Conservation (phyloP, 1,140 invertebrate species). For the Phymastichus coffea region DNA sequence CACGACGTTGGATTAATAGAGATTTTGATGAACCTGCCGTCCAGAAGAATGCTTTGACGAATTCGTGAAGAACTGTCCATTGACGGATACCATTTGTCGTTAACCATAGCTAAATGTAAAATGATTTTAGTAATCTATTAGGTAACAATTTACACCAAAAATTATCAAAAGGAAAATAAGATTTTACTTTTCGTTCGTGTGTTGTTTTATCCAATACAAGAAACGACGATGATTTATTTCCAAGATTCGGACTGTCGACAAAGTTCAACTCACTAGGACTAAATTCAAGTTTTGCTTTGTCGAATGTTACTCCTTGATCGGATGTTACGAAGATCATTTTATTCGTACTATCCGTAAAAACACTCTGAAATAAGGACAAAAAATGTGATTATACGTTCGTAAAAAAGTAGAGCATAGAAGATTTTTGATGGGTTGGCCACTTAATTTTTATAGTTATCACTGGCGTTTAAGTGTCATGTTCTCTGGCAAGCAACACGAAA, state of each 20-base stretch:
- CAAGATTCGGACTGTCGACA: constrained; percentile 62
- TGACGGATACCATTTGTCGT: constrained; percentile 72
- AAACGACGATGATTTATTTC: constrained; percentile 59
- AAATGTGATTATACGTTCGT: constrained; percentile 23
- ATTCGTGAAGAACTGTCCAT: constrained; percentile 68
- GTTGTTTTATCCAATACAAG: constrained; percentile 75
- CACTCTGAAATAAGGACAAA: constrained; percentile 70
- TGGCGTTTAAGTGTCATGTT: too few species aligned
- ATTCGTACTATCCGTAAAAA: constrained; percentile 79
- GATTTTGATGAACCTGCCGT: constrained; percentile 51
- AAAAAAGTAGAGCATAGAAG: constrained; percentile 3
- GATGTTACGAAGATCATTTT: constrained; percentile 75
- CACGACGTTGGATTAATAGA: constrained; percentile 71
- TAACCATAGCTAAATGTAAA: constrained; percentile 66
- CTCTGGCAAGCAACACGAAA: too few species aligned
- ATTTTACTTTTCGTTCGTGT: constrained; percentile 66
- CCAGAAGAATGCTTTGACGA: constrained; percentile 78
- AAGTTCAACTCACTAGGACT: constrained; percentile 75
- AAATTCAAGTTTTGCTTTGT: constrained; percentile 64
- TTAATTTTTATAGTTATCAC: not conserved
- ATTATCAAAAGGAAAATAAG: constrained; percentile 5
- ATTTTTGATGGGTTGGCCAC: too few species aligned
- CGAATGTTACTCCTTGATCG: constrained; percentile 71
- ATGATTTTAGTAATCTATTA: not conserved
- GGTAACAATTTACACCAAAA: constrained; percentile 3